These are phyloP conservation scores for Conus ventricosus DNA, from an alignment of 1,140 invertebrate genomes.

Conservation along the genomic window DNA sequence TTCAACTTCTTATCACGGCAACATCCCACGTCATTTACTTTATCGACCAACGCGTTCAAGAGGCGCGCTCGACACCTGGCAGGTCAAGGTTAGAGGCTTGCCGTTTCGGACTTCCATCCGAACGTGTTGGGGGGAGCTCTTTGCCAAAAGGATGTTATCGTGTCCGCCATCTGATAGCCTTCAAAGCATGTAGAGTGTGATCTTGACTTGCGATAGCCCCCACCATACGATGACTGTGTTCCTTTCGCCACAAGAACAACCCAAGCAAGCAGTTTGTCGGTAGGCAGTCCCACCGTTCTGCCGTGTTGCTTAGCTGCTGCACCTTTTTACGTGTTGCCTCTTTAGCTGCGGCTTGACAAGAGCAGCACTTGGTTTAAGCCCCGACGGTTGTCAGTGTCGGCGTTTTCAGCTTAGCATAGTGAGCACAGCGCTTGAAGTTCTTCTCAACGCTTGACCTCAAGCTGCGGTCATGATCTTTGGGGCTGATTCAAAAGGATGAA, in stretches of 20 bases:
- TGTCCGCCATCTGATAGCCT: neutral
- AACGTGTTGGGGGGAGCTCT: neutral
- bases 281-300: neutral
- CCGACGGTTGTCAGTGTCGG: too few relatives aligned
- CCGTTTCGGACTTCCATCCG: neutral
- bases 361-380: too few relatives aligned
- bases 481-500: neutral
- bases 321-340: neutral
- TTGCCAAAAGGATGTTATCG: neutral
- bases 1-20: too few relatives aligned
- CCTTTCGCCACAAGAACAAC: too few relatives aligned
- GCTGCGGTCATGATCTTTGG: neutral
- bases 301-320: neutral
- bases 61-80: too few relatives aligned
- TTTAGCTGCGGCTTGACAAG: too few relatives aligned
- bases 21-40: too few relatives aligned
- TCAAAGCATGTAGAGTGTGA: neutral
- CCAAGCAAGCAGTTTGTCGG: neutral
- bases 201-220: neutral
- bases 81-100: neutral
- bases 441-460: too few relatives aligned
- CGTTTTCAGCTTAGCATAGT: too few relatives aligned
- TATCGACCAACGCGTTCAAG: too few relatives aligned
- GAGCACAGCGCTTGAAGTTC: neutral
- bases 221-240: neutral